Evolutionary conservation across 2,888 invertebrate genomes (phyloP).

Genomic region (Phanerotoma sp.): DNA sequence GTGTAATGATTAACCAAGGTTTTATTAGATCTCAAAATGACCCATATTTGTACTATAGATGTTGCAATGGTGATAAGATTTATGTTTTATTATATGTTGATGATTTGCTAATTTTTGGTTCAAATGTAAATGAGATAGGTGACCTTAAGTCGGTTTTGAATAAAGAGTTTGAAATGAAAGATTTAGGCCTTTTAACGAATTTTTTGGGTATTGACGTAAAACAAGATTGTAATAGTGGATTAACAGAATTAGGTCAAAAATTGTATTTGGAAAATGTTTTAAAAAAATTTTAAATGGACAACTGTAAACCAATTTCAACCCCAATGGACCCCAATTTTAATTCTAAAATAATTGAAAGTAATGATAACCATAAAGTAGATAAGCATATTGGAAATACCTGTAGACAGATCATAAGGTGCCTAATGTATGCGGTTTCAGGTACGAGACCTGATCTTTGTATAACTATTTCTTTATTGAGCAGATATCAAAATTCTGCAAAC

Average conservation of each 20-base stretch:
- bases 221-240: not conserved
- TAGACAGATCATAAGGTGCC: conserved; percentile 8
- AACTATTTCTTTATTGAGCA: conserved; percentile 11
- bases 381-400: no score
- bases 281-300: conserved; percentile 1
- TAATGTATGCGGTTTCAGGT: conserved; percentile 14
- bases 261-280: not conserved
- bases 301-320: not conserved
- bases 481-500: conserved; percentile 6
- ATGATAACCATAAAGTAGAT: not conserved
- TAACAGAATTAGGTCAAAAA: not conserved
- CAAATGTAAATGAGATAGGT: no score
- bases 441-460: conserved; percentile 16
- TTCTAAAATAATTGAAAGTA: not conserved
- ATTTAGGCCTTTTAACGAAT: not conserved
- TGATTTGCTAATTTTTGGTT: no score
- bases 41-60: not conserved
- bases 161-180: conserved; percentile 9
- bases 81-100: no score
- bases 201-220: conserved; percentile 8
- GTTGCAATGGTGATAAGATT: no score
- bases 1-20: not conserved
- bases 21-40: not conserved
- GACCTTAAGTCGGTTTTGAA: no score
- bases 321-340: not conserved